Base-by-base conservation (phyloP, 2,113 vertebrate species). In the Colistium nudipinnis region DNA sequence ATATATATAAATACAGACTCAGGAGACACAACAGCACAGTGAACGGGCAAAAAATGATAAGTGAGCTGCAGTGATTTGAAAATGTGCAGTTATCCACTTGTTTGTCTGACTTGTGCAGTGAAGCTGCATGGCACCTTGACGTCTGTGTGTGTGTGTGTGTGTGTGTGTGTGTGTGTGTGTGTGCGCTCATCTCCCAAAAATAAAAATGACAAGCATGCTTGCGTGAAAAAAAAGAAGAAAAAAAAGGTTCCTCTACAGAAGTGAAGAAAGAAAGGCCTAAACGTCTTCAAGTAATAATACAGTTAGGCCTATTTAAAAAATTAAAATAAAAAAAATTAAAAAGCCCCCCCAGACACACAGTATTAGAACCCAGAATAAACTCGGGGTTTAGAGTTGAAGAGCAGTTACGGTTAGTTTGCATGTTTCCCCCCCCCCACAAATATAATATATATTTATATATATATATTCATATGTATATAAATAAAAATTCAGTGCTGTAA, bases 401-500 rank as follows among this genome's bases (percentile, higher is more conserved):
- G 88, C 84, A 83, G 82, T 87, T 88, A 90, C 84, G 89, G 92
- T 93, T 93, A 93, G 89, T 93, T 89, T 90, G 90, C 89, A 85
- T 86, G 84, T 83, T 61, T 82, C n/a, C n/a, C n/a, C 86, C 88
- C 87, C 87, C 82, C 86, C 83, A 89, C 86, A 91, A 89, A 92
- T 88, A 91, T 89, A 84, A 87, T 90, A 91, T 85, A 48, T n/a
- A n/a, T n/a, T n/a, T n/a, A n/a, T n/a, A 89, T 76, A 83, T 81
- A 82, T 91, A 89, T 88, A 89, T 90, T 88, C 70, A 91, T 91
- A 91, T 90, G 87, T 87, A 91, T 90, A 93, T 93, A 93, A 93
- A 93, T 93, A 92, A 92, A 93, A 92, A 91, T 92, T 94, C 93
- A 94, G 93, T 94, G 93, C 93, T 93, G 92, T 92, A 91, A 93